These are phyloP conservation scores for Ips typographus DNA, from an alignment of 1,140 invertebrate species.

Conservation along the genomic window DNA sequence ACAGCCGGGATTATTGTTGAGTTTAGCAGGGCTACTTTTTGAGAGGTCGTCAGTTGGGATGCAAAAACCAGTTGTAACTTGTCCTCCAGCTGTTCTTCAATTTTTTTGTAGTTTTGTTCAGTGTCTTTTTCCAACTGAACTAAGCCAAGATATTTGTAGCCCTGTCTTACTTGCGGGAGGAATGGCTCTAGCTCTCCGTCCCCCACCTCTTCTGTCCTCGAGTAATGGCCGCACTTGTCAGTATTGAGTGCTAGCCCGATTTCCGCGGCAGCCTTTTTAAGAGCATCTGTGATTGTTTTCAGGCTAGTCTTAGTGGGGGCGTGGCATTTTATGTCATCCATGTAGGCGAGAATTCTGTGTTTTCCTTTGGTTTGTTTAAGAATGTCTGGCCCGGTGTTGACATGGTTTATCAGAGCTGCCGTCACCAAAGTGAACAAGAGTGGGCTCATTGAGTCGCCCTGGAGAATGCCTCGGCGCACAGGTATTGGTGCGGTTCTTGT, in stretches of 20 bases:
- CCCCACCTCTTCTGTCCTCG: background rate
- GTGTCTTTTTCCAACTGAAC: too few species aligned
- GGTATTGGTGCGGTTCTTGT: constrained; percentile 32
- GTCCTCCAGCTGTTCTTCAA: too few species aligned
- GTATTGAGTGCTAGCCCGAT: constrained; percentile 37
- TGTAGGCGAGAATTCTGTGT: background rate
- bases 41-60: too few species aligned
- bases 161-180: too few species aligned
- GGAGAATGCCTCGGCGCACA: constrained; percentile 24
- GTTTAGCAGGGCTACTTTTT: too few species aligned
- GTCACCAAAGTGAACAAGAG: constrained; percentile 42
- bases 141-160: too few species aligned
- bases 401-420: constrained; percentile 30
- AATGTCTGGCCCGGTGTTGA: constrained; percentile 31
- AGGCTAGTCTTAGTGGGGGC: constrained; percentile 18
- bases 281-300: constrained; percentile 22
- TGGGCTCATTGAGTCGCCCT: background rate
- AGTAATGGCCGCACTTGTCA: constrained; percentile 34
- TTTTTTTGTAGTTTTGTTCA: too few species aligned
- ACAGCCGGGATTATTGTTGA: too few species aligned
- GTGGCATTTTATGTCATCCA: constrained; percentile 45
- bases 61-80: too few species aligned
- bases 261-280: constrained; percentile 22
- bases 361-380: constrained; percentile 26
- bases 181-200: background rate